Evolutionary conservation across 2,797 vertebrate genomes (phyloP), one percentile per base, ranked within the genome.

Genomic region (Cuniculus paca): DNA sequence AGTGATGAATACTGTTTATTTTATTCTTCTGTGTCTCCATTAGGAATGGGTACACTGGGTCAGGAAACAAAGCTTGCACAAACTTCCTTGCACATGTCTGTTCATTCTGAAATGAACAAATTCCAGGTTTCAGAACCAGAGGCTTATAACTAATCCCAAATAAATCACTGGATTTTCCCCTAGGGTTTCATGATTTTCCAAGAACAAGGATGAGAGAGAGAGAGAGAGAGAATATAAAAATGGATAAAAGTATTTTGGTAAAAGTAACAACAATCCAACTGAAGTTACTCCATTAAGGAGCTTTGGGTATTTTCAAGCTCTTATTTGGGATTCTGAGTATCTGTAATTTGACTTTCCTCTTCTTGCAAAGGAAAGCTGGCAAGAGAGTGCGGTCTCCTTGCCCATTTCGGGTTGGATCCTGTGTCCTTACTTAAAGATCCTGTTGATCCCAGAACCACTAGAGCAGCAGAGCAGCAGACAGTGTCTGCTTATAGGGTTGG

Each of bases 121-220:
- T 92, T 92, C 95, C 68, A 80, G 90, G 95, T 84, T 95, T 86
- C 52, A 22, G 96, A 94, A 83, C 74, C 94, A 95, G 39, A 96
- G 93, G 83, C 52, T 97, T 94, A 87, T 86, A 81, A 97, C 96
- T 97, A 97, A 97, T 97, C 96, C 84, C 19, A 10, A 95, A 92
- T 95, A 97, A 98, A 96, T 91, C 88, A 60, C 91, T 85, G 39
- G 50, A 83, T 86, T 90, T 95, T 81, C 82, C 91, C 94, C 50
- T 26, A n/a, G 31, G 81, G 26, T 84, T 90, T 95, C 87, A 88
- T 86, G 74, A 75, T 68, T 93, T 83, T 94, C 80, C 54, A 70
- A 68, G 95, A 95, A 95, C 48, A 60, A 34, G 86, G 84, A 70
- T 48, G 36, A 14, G 8, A 0, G 63, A n/a, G 88, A 80, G 90